These are phyloP conservation scores for Aricia agestis DNA, from an alignment of 1,140 invertebrate genomes.

Conservation along the genomic window DNA sequence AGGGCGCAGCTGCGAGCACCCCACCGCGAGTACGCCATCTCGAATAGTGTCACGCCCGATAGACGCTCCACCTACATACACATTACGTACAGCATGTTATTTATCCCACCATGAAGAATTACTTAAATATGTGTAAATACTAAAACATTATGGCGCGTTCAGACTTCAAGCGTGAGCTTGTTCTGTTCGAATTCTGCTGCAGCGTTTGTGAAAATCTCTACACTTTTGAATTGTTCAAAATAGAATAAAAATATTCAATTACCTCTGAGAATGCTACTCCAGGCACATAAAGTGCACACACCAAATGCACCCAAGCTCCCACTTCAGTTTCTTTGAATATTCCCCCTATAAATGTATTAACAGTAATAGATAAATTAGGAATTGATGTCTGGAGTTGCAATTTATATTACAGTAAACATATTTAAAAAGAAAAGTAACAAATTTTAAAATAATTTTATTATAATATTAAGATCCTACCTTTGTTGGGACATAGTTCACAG, in stretches of 20 bases:
- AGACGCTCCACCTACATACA: slow-evolving; percentile 84
- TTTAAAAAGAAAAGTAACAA: too few relatives aligned
- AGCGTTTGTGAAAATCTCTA: too few relatives aligned
- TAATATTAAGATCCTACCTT: slow-evolving; percentile 63
- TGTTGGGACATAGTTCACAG: slow-evolving; percentile 92
- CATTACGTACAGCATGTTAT: neutral
- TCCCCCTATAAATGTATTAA: slow-evolving; percentile 80
- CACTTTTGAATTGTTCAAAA: too few relatives aligned
- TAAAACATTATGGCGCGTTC: too few relatives aligned
- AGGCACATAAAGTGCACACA: slow-evolving; percentile 97
- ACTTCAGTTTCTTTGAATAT: slow-evolving; percentile 98
- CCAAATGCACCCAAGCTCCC: slow-evolving; percentile 97
- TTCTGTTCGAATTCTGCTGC: too few relatives aligned
- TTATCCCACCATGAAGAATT: too few relatives aligned
- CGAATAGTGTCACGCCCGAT: slow-evolving; percentile 92
- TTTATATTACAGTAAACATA: too few relatives aligned
- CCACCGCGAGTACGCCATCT: slow-evolving; percentile 97
- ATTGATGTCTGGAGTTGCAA: too few relatives aligned
- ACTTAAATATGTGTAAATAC: too few relatives aligned
- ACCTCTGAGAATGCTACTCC: slow-evolving; percentile 97
- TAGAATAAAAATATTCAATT: slow-evolving; percentile 16
- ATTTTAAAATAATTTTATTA: too few relatives aligned
- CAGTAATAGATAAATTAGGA: too few relatives aligned
- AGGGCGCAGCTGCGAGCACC: slow-evolving; percentile 91
- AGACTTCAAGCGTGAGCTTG: too few relatives aligned